Evolutionary conservation across 2,888 invertebrate species (phyloP).

Genomic region (Diadromus collaris): DNA sequence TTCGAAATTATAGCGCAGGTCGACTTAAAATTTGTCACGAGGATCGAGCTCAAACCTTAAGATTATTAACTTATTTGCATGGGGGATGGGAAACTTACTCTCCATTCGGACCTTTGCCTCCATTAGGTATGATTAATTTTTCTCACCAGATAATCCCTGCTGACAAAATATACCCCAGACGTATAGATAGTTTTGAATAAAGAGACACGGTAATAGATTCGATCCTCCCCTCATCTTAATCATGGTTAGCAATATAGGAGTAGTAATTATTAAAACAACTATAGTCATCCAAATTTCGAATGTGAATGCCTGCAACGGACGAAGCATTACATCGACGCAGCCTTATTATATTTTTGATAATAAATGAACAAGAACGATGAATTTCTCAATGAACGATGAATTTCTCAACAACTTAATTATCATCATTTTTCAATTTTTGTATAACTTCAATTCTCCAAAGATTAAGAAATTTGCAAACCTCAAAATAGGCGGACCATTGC

Average conservation of each 20-base stretch:
- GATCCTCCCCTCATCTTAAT: constrained; percentile 50
- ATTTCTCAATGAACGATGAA: too few species aligned
- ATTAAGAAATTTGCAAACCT: constrained; percentile 60
- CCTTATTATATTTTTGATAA: neutral
- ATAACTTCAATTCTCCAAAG: neutral
- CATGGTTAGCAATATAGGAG: constrained; percentile 51
- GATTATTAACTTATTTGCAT: too few species aligned
- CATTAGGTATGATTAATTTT: constrained; percentile 17
- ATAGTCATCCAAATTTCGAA: constrained; percentile 61
- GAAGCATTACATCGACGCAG: neutral
- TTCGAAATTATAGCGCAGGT: too few species aligned
- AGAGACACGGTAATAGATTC: neutral
- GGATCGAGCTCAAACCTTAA: too few species aligned
- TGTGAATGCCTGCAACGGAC: constrained; percentile 52
- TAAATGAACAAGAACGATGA: neutral
- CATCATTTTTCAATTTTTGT: neutral
- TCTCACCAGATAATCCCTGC: constrained; percentile 68
- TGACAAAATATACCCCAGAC: constrained; percentile 73
- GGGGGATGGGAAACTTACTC: too few species aligned
- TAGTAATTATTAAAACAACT: constrained; percentile 42
- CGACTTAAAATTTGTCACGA: too few species aligned
- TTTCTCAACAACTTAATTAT: too few species aligned
- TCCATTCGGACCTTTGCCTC: neutral
- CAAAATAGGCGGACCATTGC: constrained; percentile 72
- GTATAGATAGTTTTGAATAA: constrained; percentile 61